phyloP scores from a whole-genome alignment of 1,140 invertebrate species.

The Brachionus rotundiformis region DNA sequence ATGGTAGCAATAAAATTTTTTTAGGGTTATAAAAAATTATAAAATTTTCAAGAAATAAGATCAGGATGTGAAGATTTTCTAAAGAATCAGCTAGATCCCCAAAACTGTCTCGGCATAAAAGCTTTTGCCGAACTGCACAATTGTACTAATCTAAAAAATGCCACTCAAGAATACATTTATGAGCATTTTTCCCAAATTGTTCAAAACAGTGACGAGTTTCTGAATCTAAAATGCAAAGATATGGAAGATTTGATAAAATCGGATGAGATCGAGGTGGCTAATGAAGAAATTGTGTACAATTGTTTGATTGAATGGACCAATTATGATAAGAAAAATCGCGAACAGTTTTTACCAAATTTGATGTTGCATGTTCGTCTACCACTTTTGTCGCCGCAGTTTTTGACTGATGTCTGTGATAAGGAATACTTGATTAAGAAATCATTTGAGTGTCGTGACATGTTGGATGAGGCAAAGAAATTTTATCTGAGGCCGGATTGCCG shows the following conservation, averaged over 20 bases:
- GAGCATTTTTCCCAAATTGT: conserved; percentile 95
- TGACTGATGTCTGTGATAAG: conserved; percentile 92
- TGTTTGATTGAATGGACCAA: conserved; percentile 78
- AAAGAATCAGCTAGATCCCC: conserved; percentile 76
- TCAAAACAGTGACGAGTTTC: conserved; percentile 84
- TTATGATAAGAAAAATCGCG: conserved; percentile 86
- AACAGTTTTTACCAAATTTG: conserved; percentile 86
- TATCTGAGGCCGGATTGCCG: conserved; percentile 83
- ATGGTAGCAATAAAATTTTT: conserved; percentile 54
- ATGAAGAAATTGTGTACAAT: conserved; percentile 73
- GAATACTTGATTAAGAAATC: conserved; percentile 91
- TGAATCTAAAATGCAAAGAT: conserved; percentile 57
- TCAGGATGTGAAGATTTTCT: conserved; percentile 58
- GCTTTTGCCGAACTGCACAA: conserved; percentile 98
- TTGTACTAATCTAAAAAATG: conserved; percentile 86
- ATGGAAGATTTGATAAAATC: conserved; percentile 58
- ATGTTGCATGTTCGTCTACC: conserved; percentile 89
- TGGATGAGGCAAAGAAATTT: conserved; percentile 98
- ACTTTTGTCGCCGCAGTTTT: conserved; percentile 89
- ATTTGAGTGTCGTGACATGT: conserved; percentile 89
- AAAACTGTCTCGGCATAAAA: conserved; percentile 93
- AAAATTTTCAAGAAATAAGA: conserved; percentile 55
- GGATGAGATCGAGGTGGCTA: conserved; percentile 69
- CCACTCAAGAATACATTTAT: conserved; percentile 96
- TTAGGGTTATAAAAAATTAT: not conserved